Conservation (phyloP, 2,888 invertebrate genomes). For the Heteropelma amictum region DNA sequence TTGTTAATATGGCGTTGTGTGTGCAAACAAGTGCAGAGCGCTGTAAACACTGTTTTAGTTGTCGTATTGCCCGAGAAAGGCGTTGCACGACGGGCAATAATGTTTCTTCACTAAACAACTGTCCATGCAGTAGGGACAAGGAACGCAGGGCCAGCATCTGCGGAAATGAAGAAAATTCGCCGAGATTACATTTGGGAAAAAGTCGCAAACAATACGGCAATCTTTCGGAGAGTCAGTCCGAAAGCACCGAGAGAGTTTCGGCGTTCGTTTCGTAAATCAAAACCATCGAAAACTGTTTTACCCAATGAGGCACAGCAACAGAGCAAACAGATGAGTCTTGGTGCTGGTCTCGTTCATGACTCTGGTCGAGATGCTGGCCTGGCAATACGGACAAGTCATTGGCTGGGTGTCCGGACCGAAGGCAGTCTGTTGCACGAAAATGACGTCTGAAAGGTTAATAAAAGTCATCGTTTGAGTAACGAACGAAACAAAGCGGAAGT, state of each 20-base stretch:
- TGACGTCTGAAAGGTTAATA: constrained; percentile 54
- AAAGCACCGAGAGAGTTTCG: not conserved
- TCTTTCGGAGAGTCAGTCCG: no score
- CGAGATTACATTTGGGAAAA: not conserved
- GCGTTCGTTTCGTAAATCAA: not conserved
- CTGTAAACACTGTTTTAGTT: constrained; percentile 56
- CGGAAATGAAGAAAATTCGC: not conserved
- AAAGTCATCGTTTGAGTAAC: not conserved
- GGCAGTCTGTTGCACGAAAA: constrained; percentile 55
- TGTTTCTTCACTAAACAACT: constrained; percentile 77
- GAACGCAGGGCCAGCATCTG: constrained; percentile 78
- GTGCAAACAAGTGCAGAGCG: not conserved
- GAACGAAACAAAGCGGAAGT: no score
- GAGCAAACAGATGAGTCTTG: constrained; percentile 79
- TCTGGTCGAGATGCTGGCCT: constrained; percentile 74
- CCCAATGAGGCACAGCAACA: constrained; percentile 78
- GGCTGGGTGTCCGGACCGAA: constrained; percentile 75
- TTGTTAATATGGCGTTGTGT: not conserved
- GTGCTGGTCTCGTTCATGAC: constrained; percentile 76
- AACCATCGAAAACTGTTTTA: constrained; percentile 65
- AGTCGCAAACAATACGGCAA: no score
- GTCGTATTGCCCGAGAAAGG: constrained; percentile 75
- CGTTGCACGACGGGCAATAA: constrained; percentile 78
- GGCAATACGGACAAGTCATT: constrained; percentile 78
- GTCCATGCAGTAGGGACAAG: constrained; percentile 79